phyloP scores from a whole-genome alignment of 2,888 invertebrate genomes.

The Drosophila macrospina region DNA sequence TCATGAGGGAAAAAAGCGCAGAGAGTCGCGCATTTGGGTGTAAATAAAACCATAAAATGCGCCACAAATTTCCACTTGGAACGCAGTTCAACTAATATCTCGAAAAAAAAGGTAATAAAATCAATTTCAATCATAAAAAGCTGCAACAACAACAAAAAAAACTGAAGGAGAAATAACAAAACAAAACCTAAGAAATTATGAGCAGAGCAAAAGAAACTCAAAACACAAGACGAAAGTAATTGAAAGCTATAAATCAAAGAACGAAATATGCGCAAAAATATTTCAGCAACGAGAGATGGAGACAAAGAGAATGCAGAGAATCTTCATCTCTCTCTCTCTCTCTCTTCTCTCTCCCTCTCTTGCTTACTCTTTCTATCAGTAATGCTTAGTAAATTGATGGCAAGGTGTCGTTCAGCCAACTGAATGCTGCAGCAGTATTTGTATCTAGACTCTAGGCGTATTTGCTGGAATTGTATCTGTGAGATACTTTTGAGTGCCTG shows the following conservation, averaged over 20 bases:
- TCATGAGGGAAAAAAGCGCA: too few species aligned
- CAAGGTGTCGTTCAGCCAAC: conserved; percentile 27
- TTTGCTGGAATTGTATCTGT: conserved; percentile 36
- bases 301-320: conserved; percentile 25
- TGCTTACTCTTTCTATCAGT: neutral
- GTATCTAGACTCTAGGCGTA: conserved; percentile 2
- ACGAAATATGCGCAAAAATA: conserved; percentile 64
- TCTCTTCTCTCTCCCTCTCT: neutral
- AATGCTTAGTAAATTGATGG: neutral
- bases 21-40: conserved; percentile 33
- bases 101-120: conserved; percentile 65
- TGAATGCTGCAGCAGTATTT: neutral
- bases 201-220: conserved; percentile 2
- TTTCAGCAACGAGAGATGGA: conserved; percentile 30
- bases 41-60: conserved; percentile 62
- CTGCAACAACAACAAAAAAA: neutral
- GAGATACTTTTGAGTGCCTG: conserved; percentile 37
- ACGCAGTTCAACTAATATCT: conserved; percentile 51
- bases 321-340: conserved; percentile 1
- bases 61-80: conserved; percentile 57
- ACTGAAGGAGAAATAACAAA: conserved; percentile 24
- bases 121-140: conserved; percentile 62
- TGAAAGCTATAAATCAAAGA: conserved; percentile 66
- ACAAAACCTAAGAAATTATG: conserved; percentile 54
- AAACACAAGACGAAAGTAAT: conserved; percentile 35